Evolutionary conservation across 2,113 vertebrate genomes (phyloP).

Genomic region (Vicugna pacos): DNA sequence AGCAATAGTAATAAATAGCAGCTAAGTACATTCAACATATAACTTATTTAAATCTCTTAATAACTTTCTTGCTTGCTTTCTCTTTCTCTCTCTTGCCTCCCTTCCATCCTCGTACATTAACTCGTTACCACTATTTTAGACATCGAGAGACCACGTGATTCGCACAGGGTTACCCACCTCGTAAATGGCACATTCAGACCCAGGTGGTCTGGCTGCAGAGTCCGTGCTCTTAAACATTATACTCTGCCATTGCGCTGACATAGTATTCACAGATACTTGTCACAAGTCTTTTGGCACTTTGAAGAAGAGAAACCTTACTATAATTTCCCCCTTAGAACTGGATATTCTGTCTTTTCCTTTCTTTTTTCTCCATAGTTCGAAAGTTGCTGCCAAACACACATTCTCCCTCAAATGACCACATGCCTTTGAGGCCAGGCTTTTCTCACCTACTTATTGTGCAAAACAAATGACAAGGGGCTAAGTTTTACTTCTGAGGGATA

Average conservation of each 20-base stretch:
- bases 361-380: neutral
- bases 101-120: neutral
- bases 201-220: neutral
- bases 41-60: neutral
- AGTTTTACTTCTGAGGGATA: slow-evolving; percentile 56
- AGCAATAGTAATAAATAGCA: slow-evolving; percentile 8
- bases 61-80: neutral
- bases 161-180: neutral
- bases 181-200: neutral
- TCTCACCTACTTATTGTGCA: neutral
- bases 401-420: neutral
- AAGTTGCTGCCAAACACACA: slow-evolving; percentile 37
- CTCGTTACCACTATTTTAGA: slow-evolving; percentile 32
- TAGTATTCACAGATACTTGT: slow-evolving; percentile 22
- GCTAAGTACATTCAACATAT: neutral
- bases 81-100: neutral
- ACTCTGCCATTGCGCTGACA: neutral
- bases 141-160: neutral
- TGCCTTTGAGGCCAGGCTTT: slow-evolving; percentile 9
- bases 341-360: neutral
- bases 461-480: slow-evolving; percentile 51
- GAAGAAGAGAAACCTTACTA: slow-evolving; percentile 34
- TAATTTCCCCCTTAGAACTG: slow-evolving; percentile 41
- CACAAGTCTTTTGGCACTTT: slow-evolving; percentile 51
- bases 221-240: neutral